Evolutionary conservation across 2,113 vertebrate species (phyloP).

Genomic region (Fregata magnificens): DNA sequence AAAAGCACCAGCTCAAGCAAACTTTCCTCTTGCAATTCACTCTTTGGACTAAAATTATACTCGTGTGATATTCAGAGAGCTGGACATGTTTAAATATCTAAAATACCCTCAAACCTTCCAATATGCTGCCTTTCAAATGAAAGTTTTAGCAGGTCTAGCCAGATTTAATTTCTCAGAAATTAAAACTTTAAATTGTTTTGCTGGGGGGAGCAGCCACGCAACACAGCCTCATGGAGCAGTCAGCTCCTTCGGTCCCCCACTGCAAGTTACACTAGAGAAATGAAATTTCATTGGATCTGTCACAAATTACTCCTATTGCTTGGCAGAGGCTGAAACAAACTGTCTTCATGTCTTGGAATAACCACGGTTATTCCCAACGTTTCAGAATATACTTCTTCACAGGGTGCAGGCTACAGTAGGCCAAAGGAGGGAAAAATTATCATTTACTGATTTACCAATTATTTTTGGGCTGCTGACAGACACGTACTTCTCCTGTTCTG

Average conservation of each 20-base stretch:
- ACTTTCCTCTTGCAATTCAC: neutral
- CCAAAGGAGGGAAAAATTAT: neutral
- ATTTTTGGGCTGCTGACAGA: neutral
- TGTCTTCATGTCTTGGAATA: neutral
- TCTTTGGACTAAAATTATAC: neutral
- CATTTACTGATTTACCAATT: neutral
- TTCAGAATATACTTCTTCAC: neutral
- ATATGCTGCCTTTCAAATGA: neutral
- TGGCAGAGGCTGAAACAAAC: neutral
- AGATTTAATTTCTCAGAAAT: neutral
- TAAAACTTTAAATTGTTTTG: neutral
- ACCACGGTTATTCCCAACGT: neutral
- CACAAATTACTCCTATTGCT: neutral
- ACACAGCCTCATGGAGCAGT: neutral
- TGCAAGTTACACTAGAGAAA: neutral
- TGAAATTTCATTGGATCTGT: neutral
- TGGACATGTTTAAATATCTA: neutral
- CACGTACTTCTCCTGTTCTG: neutral
- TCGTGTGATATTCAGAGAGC: neutral
- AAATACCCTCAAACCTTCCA: neutral
- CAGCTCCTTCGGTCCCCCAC: neutral
- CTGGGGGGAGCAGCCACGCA: neutral
- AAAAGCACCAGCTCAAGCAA: neutral
- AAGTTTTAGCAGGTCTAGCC: neutral
- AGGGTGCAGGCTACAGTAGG: neutral